phyloP scores from a whole-genome alignment of 2,113 vertebrate genomes.

The Tragelaphus imberbis region DNA sequence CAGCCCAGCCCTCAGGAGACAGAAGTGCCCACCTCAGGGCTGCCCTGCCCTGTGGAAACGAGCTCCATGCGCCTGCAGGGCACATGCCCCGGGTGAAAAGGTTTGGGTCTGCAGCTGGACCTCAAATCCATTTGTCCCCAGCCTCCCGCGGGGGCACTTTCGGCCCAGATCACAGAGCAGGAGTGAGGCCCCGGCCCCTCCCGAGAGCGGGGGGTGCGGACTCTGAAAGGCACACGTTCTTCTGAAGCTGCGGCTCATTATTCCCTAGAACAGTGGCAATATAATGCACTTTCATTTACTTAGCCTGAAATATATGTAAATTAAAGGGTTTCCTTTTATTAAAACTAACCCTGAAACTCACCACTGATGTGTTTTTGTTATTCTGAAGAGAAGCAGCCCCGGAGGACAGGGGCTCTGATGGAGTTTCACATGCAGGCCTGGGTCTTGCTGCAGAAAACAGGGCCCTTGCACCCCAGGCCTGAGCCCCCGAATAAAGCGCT shows the following conservation, averaged over 20 bases:
- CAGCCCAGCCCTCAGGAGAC: no score
- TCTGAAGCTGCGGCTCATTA: conserved; percentile 77
- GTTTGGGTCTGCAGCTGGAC: not conserved
- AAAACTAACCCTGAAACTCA: conserved; percentile 80
- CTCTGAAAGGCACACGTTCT: conserved; percentile 73
- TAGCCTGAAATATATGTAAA: conserved; percentile 84
- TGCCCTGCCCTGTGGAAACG: accelerated
- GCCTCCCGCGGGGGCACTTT: not conserved
- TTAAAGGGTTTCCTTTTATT: conserved; percentile 85
- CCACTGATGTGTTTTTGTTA: conserved; percentile 83
- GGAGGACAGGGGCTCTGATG: conserved; percentile 75
- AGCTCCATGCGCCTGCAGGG: not conserved
- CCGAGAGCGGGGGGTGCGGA: conserved; percentile 62
- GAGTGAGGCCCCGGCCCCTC: not conserved
- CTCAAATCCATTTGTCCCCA: not conserved
- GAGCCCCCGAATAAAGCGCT: conserved; percentile 32
- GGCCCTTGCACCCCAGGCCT: conserved; percentile 63
- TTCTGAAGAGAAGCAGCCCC: conserved; percentile 78
- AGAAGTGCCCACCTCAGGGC: accelerated
- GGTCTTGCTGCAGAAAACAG: conserved; percentile 71
- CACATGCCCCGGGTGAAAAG: accelerated
- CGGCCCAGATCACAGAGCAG: not conserved
- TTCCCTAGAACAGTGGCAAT: conserved; percentile 78
- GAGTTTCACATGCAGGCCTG: conserved; percentile 79
- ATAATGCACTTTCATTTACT: conserved; percentile 84